These are phyloP conservation scores for Drosophila virilis DNA, from an alignment of 1,140 invertebrate species.

Conservation along the genomic window DNA sequence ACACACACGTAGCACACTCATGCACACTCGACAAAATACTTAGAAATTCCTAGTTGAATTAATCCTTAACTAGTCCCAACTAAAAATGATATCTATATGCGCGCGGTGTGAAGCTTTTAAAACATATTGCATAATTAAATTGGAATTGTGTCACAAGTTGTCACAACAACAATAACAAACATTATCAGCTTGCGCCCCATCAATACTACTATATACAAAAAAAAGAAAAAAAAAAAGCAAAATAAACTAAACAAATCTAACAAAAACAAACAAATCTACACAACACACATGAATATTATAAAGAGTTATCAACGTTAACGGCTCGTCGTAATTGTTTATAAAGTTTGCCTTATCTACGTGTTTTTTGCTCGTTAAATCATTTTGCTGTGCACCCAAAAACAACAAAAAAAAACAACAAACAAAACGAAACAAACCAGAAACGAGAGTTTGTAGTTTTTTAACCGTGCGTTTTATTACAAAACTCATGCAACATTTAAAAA, in stretches of 20 bases:
- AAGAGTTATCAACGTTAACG: slow-evolving; percentile 40
- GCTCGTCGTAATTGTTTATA: slow-evolving; percentile 54
- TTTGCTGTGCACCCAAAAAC: slow-evolving; percentile 56
- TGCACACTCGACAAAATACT: slow-evolving; percentile 46
- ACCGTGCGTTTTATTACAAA: slow-evolving; percentile 18
- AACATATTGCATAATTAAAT: slow-evolving; percentile 42
- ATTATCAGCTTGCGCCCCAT: slow-evolving; percentile 22
- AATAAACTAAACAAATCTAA: slow-evolving; percentile 7
- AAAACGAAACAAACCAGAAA: slow-evolving; percentile 46
- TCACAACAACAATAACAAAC: slow-evolving; percentile 3
- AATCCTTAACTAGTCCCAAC: slow-evolving; percentile 75
- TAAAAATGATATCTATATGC: slow-evolving; percentile 35
- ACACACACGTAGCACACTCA: slow-evolving; percentile 34
- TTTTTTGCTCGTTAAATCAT: slow-evolving; percentile 63
- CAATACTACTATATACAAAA: slow-evolving; percentile 14
- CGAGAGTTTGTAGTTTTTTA: slow-evolving; percentile 45
- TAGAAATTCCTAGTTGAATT: slow-evolving; percentile 79
- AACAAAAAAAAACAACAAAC: slow-evolving; percentile 35
- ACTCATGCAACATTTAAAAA: slow-evolving; percentile 46
- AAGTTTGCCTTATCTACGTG: slow-evolving; percentile 70
- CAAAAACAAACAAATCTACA: slow-evolving; percentile 15
- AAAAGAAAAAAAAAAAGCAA: too few relatives aligned
- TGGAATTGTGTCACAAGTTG: slow-evolving; percentile 51
- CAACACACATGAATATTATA: background rate
- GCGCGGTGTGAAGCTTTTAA: slow-evolving; percentile 51